Base-by-base conservation (phyloP, 1,140 invertebrate species). In the Drosophila ohnishii region DNA sequence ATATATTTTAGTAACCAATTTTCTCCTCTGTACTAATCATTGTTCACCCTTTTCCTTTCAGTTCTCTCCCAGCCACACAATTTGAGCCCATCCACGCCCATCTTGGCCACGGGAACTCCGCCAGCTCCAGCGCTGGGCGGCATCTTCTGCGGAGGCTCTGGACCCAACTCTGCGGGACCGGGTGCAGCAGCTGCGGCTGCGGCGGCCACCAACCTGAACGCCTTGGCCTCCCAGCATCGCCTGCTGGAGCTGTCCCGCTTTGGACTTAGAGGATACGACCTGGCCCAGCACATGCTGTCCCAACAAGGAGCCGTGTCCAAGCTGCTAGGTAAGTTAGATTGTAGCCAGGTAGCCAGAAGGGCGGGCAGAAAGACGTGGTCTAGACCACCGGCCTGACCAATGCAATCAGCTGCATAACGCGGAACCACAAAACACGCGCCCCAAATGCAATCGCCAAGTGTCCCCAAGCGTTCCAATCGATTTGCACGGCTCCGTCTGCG, bases 291-390 rank as follows among this genome's bases (percentile, higher is more conserved):
- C 88, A 95, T 98, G 91, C 94, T 97, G 16, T 95, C 96, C 8
- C 97, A 97, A 83, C 97, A 98, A 92, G 97, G 97, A 69, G 97
- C 97, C 88, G 97, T 98, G 74, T 97, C 96, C 75, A 98, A 98
- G 93, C 94, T 98, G 81, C 92, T 97, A 74, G 96, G 96, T 96
- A 93, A 95, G 95, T 93, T 13, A 45, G 19, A 13, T 22, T 19
- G 1, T n/a, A n/a, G n/a, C n/a, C n/a, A n/a, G 5, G 11, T 9
- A n/a, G 13, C 28, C n/a, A 37, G 30, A n/a, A 37, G 22, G 37
- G 34, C 14, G 9, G 28, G 30, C 8, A 11, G 7, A 10, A 22
- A 19, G 16, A 47, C 51, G 25, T 47, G 61, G 72, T 51, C 60
- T 64, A 70, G 67, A 57, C 42, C 65, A 56, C 44, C 74, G 50